Conservation (phyloP, 1,140 invertebrate species). For the Papilio machaon region DNA sequence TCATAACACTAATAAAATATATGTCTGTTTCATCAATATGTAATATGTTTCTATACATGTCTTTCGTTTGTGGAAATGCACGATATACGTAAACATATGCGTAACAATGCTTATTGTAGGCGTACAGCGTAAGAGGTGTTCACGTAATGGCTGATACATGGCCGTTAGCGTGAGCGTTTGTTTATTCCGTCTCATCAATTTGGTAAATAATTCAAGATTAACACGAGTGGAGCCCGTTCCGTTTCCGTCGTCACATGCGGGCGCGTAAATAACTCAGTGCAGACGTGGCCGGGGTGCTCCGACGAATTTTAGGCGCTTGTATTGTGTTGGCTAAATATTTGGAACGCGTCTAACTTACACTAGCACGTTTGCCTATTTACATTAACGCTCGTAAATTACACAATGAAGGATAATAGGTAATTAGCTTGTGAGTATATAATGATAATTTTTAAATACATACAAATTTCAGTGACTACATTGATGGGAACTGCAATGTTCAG, state of each 20-base stretch:
- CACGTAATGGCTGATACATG: conserved; percentile 45
- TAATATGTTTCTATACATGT: background rate
- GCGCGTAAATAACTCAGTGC: conserved; percentile 77
- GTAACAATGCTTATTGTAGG: conserved; percentile 6
- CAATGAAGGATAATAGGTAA: background rate
- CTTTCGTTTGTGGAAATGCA: background rate
- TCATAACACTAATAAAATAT: no score
- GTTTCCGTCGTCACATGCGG: conserved; percentile 72
- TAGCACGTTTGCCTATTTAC: background rate
- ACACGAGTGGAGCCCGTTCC: conserved; percentile 51
- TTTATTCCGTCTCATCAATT: conserved; percentile 45
- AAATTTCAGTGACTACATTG: background rate
- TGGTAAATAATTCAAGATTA: conserved; percentile 54
- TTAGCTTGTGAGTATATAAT: background rate
- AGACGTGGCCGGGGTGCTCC: conserved; percentile 40
- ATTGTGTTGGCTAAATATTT: conserved; percentile 16
- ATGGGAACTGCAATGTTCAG: background rate
- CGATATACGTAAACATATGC: background rate
- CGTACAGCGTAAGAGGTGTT: conserved; percentile 8
- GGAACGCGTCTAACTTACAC: conserved; percentile 22
- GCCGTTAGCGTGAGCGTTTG: conserved; percentile 35
- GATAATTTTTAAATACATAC: background rate
- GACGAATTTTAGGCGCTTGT: conserved; percentile 2
- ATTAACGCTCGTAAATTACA: conserved; percentile 4
- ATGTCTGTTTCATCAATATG: no score